These are phyloP conservation scores for Drosophila insularis DNA, from an alignment of 1,140 invertebrate species.

Conservation along the genomic window DNA sequence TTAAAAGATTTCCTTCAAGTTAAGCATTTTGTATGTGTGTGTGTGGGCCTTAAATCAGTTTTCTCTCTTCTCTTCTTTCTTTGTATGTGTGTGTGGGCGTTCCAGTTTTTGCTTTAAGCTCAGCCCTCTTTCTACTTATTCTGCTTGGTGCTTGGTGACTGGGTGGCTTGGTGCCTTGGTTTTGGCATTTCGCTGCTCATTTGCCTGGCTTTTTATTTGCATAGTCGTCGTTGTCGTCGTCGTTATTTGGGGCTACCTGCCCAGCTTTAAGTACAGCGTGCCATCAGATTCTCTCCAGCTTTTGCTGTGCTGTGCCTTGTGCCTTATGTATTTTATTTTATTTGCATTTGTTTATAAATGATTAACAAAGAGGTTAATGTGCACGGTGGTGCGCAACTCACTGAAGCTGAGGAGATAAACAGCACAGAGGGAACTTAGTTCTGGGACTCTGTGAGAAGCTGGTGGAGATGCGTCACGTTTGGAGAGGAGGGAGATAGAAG, in stretches of 20 bases:
- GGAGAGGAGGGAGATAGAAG: background rate
- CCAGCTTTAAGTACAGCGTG: conserved; percentile 13
- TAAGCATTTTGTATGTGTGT: too few species aligned
- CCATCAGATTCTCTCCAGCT: background rate
- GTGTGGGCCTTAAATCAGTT: background rate
- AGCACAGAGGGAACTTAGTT: conserved; percentile 40
- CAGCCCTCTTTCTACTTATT: conserved; percentile 2
- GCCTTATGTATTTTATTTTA: conserved; percentile 70
- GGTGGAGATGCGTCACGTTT: background rate
- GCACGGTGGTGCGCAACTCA: conserved; percentile 33
- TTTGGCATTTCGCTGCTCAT: conserved; percentile 67
- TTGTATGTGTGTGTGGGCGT: background rate
- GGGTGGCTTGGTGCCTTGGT: conserved; percentile 12
- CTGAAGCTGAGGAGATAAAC: conserved; percentile 43
- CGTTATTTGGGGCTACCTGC: conserved; percentile 24
- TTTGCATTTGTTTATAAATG: conserved; percentile 81
- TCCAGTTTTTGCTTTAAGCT: conserved; percentile 2
- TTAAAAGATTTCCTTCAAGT: too few species aligned
- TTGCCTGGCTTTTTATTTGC: conserved; percentile 69
- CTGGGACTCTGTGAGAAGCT: background rate
- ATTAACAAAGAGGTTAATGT: conserved; percentile 81
- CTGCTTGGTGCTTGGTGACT: background rate
- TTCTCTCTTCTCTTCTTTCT: background rate
- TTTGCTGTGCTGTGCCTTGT: conserved; percentile 12
- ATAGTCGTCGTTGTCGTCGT: conserved; percentile 39